phyloP scores from a whole-genome alignment of 2,113 vertebrate genomes.

The Gnathonemus longibarbis region DNA sequence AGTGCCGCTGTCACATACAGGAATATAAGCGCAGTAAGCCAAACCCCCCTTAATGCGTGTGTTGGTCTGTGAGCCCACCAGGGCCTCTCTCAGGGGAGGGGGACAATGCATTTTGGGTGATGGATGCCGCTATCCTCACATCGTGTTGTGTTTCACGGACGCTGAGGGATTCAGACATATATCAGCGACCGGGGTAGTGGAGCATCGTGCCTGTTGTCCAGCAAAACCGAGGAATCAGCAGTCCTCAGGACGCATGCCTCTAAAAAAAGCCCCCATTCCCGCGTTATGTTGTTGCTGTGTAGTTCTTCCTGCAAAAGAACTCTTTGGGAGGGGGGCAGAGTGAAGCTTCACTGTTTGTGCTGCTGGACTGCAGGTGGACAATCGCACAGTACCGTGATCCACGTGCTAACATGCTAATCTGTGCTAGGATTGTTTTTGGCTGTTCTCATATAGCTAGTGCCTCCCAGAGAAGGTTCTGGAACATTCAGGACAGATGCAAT shows the following conservation, averaged over 20 bases:
- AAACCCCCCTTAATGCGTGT: not conserved
- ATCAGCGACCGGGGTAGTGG: not conserved
- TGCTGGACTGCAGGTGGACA: conserved; percentile 43
- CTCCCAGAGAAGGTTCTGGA: conserved; percentile 5
- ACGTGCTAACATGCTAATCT: conserved; percentile 51
- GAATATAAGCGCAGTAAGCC: not conserved
- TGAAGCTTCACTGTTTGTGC: not conserved
- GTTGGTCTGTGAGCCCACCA: not conserved
- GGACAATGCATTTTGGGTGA: not conserved
- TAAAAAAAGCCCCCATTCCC: too few species aligned
- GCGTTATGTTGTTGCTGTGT: not conserved
- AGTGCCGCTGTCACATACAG: not conserved
- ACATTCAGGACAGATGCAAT: not conserved
- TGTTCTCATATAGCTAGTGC: conserved; percentile 41
- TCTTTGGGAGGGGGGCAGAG: not conserved
- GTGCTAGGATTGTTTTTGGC: conserved; percentile 37
- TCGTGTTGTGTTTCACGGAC: not conserved
- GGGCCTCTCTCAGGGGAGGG: not conserved
- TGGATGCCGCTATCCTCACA: not conserved
- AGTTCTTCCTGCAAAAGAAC: not conserved
- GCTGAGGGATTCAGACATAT: not conserved
- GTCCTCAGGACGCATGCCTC: not conserved
- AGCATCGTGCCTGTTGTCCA: not conserved
- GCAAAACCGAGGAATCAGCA: not conserved
- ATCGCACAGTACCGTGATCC: conserved; percentile 51